Conservation (phyloP, 2,797 vertebrate species). For the Coccyzus lansbergi region DNA sequence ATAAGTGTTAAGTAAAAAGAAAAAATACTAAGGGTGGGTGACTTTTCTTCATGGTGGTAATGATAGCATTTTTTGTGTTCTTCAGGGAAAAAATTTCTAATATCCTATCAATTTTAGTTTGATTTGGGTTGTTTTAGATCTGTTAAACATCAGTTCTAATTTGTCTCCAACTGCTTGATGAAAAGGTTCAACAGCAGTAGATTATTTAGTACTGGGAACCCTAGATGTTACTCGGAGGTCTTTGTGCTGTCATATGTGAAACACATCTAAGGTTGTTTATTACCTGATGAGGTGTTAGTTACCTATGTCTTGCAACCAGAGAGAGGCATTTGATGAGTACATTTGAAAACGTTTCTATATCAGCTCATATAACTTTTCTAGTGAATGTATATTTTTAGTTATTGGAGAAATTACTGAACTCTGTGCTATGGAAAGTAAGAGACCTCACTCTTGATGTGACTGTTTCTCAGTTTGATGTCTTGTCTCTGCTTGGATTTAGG, state of each 20-base stretch:
- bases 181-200: background rate
- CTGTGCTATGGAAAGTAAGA: background rate
- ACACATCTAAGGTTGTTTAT: background rate
- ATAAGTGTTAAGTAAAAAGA: background rate
- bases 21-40: accelerated
- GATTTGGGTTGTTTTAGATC: too few relatives aligned
- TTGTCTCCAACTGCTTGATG: background rate
- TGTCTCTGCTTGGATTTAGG: background rate
- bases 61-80: background rate
- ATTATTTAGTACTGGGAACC: background rate
- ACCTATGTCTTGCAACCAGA: background rate
- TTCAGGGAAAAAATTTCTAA: background rate
- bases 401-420: background rate
- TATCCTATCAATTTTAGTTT: background rate
- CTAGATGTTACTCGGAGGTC: background rate
- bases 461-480: background rate
- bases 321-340: background rate
- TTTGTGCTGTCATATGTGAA: background rate
- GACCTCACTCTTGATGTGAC: accelerated
- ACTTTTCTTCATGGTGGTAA: background rate
- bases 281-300: background rate
- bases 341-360: background rate
- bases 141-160: background rate
- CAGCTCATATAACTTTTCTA: background rate
- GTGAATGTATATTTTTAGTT: background rate